A percentile compares a stretch with the other conserved stretches of the same genome.
Conservation (phyloP, 2,797 vertebrate species). For the Pristis pectinata region DNA sequence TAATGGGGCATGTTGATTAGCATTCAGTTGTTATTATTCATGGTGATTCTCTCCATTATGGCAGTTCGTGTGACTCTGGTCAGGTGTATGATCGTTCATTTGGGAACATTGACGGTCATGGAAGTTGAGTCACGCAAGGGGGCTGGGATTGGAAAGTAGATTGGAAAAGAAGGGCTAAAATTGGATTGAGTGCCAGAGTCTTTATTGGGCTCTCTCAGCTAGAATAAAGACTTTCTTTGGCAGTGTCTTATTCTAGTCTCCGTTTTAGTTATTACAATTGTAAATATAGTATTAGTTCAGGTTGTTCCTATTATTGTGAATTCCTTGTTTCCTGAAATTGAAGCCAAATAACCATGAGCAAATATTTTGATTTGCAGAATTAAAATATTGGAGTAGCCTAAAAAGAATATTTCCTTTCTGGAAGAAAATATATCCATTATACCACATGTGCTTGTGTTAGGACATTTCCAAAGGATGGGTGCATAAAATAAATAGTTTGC, state of each 20-base stretch:
- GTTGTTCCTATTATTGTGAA: background rate
- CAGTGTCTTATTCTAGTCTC: background rate
- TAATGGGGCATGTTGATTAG: background rate
- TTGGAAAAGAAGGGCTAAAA: background rate
- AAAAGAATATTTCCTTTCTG: background rate
- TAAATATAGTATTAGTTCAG: background rate
- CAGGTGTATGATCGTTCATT: background rate
- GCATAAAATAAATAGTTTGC: background rate
- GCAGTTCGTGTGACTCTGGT: background rate
- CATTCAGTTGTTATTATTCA: background rate
- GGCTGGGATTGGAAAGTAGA: background rate
- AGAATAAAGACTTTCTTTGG: background rate
- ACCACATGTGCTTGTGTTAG: background rate
- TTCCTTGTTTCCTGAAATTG: background rate
- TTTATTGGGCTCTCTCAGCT: background rate
- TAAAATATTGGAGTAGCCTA: background rate
- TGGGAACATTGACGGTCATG: background rate
- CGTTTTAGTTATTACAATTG: background rate
- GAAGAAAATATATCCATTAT: background rate
- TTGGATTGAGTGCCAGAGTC: background rate
- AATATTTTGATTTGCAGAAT: background rate
- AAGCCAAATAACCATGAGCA: background rate
- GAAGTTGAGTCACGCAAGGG: background rate
- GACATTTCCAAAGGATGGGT: background rate
- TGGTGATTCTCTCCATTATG: background rate